Evolutionary conservation across 2,797 vertebrate genomes (phyloP), one percentile per base, ranked within the genome.

Genomic region (Micromesistius poutassou): DNA sequence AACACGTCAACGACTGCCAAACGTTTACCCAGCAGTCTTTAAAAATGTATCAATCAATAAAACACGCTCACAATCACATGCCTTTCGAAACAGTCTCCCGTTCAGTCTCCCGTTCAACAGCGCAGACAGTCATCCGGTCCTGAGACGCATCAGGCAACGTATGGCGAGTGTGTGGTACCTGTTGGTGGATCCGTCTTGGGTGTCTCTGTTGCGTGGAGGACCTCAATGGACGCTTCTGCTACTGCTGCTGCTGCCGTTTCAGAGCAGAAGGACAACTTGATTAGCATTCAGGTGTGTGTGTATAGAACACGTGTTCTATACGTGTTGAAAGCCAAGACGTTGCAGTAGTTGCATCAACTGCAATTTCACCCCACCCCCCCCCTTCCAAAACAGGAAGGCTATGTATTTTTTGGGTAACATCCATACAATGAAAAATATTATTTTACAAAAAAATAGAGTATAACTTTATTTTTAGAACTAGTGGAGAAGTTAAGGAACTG

Each of bases 281-380:
- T 62, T 33, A 72, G 71, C 33, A 35, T 35, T 72, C 22, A 72
- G 62, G 62, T 68, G 22, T 62, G 46, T 55, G 46, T 33, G 30
- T 31, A 1, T 71, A n/a, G n/a, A n/a, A n/a, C n/a, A n/a, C n/a
- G 68, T 14, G 25, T 28, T 1, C 25, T 31, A 25, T 71, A 22
- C 22, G 10, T 71, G 30, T 72, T 19, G 22, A 38, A 38, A n/a
- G 35, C 31, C 36, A n/a, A 25, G 35, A 12, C 22, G 33, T 68
- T 68, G n/a, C 62, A 66, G 62, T n/a, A 28, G 62, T 66, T 66
- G 62, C 62, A 68, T 68, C 62, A 68, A 68, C 4, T 68, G n/a
- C 62, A 28, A 28, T 62, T 22, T 62, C 22, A 22, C n/a, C n/a
- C n/a, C n/a, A n/a, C 16, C 46, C 14, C 46, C 46, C 46, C 46